Conservation (phyloP, 2,888 invertebrate genomes). For the Thera britannica region DNA sequence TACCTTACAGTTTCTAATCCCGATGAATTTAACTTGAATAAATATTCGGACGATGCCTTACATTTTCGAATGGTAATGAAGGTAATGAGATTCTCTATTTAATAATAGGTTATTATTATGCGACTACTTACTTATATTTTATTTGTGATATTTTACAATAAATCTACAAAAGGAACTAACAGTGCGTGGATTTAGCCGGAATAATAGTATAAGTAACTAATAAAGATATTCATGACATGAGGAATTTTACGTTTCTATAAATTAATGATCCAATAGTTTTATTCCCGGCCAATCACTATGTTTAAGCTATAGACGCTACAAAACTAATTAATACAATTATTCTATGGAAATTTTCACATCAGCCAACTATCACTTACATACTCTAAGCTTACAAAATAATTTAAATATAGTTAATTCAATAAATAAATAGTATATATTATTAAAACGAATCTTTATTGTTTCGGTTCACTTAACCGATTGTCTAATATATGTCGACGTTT, state of each 20-base stretch:
- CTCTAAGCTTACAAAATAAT: slow-evolving; percentile 50
- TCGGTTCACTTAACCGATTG: slow-evolving; percentile 39
- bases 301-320: slow-evolving; percentile 48
- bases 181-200: slow-evolving; percentile 72
- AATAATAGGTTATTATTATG: slow-evolving; percentile 13
- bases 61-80: background rate
- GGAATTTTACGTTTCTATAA: slow-evolving; percentile 17
- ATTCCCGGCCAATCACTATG: slow-evolving; percentile 46
- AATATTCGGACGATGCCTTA: slow-evolving; percentile 1
- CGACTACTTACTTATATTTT: slow-evolving; percentile 30
- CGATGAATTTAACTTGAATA: slow-evolving; percentile 11
- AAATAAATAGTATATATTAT: slow-evolving; percentile 84
- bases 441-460: slow-evolving; percentile 48
- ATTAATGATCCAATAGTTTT: slow-evolving; percentile 28
- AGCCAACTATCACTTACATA: slow-evolving; percentile 48
- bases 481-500: slow-evolving; percentile 14
- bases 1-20: background rate
- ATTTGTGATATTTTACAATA: slow-evolving; percentile 33
- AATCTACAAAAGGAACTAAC: slow-evolving; percentile 79
- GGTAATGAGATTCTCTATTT: slow-evolving; percentile 3
- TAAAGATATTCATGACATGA: background rate
- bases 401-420: slow-evolving; percentile 73
- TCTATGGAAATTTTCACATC: slow-evolving; percentile 78
- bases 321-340: slow-evolving; percentile 47
- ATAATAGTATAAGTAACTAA: slow-evolving; percentile 47